Percentiles rank a stretch among this genome's conserved stretches.
Evolutionary conservation across 1,140 invertebrate genomes (phyloP).

Genomic region (Drosophila quadrilineata): DNA sequence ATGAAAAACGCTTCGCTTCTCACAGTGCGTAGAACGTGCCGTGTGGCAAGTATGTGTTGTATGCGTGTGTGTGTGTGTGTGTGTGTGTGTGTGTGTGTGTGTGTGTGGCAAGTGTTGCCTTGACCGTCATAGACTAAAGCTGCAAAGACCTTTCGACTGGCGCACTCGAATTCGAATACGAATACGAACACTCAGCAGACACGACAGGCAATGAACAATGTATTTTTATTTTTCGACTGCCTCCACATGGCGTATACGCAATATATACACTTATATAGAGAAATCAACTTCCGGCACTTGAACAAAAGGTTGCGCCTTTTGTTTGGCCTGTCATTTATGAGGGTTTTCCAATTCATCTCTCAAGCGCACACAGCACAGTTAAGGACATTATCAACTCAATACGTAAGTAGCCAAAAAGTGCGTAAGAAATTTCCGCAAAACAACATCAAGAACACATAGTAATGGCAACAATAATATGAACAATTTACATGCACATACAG

Average conservation of each 20-base stretch:
- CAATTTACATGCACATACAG: constrained; percentile 52
- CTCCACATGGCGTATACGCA: constrained; percentile 49
- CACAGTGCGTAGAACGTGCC: constrained; percentile 51
- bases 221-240: too few relatives aligned
- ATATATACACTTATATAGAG: too few relatives aligned
- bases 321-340: not conserved
- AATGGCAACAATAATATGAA: too few relatives aligned
- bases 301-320: constrained; percentile 44
- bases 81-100: too few relatives aligned
- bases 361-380: constrained; percentile 55
- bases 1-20: constrained; percentile 33
- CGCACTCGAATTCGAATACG: too few relatives aligned
- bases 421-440: constrained; percentile 72
- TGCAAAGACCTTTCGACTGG: constrained; percentile 49
- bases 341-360: constrained; percentile 48
- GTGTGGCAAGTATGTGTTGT: constrained; percentile 39
- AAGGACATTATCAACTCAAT: constrained; percentile 1
- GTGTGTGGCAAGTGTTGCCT: constrained; percentile 34
- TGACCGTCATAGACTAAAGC: constrained; percentile 60
- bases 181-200: not conserved
- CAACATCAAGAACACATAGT: too few relatives aligned
- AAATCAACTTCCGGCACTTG: constrained; percentile 64
- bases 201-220: constrained; percentile 31
- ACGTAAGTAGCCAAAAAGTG: constrained; percentile 40
- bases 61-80: too few relatives aligned